phyloP scores from a whole-genome alignment of 2,113 vertebrate genomes.

The Colaptes auratus region DNA sequence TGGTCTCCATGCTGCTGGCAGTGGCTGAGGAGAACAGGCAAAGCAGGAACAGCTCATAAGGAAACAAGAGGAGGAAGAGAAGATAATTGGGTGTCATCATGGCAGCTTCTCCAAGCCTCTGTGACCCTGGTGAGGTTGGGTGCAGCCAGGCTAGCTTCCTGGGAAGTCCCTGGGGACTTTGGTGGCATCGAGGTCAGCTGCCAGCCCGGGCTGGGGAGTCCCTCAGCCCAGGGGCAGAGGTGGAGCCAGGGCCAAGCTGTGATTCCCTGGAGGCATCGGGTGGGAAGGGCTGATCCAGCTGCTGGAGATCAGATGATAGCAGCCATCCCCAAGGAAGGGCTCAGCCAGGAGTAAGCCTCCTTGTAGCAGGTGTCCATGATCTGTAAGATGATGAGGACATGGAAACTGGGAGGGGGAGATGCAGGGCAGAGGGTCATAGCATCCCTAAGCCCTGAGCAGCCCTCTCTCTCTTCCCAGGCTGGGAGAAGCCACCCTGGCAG shows the following conservation, averaged over 20 bases:
- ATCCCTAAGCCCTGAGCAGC: background rate
- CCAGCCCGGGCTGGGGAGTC: background rate
- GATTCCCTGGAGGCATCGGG: background rate
- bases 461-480: accelerated
- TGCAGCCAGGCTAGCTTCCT: background rate
- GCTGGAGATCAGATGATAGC: background rate
- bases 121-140: accelerated
- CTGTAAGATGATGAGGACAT: background rate
- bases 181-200: background rate
- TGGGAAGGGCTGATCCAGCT: background rate
- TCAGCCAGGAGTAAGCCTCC: background rate
- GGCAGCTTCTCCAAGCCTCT: background rate
- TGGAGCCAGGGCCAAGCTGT: background rate
- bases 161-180: background rate
- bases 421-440: background rate
- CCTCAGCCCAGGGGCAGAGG: background rate
- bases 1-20: accelerated
- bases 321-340: background rate
- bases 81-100: background rate
- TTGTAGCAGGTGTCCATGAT: background rate
- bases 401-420: background rate
- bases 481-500: background rate
- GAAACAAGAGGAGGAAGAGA: background rate
- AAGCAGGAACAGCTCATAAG: background rate
- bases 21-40: background rate